These are phyloP conservation scores for Drosophila neotestacea DNA, from an alignment of 2,888 invertebrate species.

Conservation along the genomic window DNA sequence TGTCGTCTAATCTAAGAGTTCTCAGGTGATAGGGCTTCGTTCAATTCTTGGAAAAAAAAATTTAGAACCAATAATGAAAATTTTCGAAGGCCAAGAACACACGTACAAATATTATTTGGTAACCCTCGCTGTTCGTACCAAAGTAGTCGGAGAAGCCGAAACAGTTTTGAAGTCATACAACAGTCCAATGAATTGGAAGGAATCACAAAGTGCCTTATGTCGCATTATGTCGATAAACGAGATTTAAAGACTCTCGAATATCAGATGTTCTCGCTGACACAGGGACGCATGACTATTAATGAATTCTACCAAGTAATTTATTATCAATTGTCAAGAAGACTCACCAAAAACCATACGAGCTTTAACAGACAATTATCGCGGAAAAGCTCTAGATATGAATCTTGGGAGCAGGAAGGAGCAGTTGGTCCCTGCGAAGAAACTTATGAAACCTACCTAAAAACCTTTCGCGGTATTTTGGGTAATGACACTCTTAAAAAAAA, in stretches of 20 bases:
- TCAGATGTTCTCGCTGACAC: neutral
- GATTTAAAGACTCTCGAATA: neutral
- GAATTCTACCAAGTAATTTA: neutral
- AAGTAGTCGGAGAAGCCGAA: neutral
- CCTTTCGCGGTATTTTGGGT: no score
- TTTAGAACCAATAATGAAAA: slow-evolving; percentile 2
- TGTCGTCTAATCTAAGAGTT: slow-evolving; percentile 1
- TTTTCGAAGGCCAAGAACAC: slow-evolving; percentile 2
- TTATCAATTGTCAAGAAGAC: neutral
- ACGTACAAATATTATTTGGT: slow-evolving; percentile 2
- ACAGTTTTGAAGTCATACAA: neutral
- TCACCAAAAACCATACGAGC: no score
- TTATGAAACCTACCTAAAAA: no score
- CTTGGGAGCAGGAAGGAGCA: no score
- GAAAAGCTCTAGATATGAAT: no score
- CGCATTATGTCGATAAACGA: neutral
- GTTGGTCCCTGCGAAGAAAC: no score
- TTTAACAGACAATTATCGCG: no score
- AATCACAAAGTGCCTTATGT: neutral
- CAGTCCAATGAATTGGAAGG: neutral
- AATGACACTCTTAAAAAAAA: no score
- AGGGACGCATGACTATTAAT: neutral
- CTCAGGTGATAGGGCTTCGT: no score
- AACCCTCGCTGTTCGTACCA: neutral
- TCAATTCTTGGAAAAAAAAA: slow-evolving; percentile 17